Evolutionary conservation across 2,888 invertebrate genomes (phyloP), one percentile per base, ranked within the genome.

Genomic region (Orthosia incerta): DNA sequence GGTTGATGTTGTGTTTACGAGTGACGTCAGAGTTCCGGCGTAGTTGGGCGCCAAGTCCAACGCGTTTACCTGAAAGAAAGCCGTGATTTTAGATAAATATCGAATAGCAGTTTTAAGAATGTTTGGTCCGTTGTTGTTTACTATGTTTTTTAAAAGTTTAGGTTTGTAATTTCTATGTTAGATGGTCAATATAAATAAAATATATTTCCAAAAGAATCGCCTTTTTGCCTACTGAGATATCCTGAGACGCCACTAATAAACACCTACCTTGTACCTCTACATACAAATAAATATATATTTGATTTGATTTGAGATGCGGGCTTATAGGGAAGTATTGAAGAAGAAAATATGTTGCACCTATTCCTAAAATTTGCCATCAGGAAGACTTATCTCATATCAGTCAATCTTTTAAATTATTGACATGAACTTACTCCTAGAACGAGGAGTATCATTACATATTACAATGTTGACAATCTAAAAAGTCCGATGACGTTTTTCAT

Each of bases 1-100:
- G 3, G 97, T 97, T 0, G 97, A 97, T 18, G 97, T 96, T 0
- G 97, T 97, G 87, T 97, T 97, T 5, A 97, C 97, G 2, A 97
- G 94, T 0, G 97, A 97, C 89, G 97, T 97, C n/a, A 97, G 90
- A 0, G 97, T 96, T 1, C 97, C 97, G 0, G 97, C 97, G 88
- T 97, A 97, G 91, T 97, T 97, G 0, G 97, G 97, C 4, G 97
- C 95, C 75, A 97, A 91, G 86, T 97, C 97, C 80, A 97, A 91
- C 1, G 97, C 97, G 88, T 97, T 97, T 16, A 97, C 97, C 96
- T 95, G 86, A 51, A 88, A 85, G 39, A 74, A 31, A 56, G 2
- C 16, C 53, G 7, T 13, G 26, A 9, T 16, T 53, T 48, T 18
- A n/a, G 2, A 48, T 50, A 1, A 13, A n/a, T 56, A 2, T 5